Evolutionary conservation across 2,797 vertebrate genomes (phyloP).

Genomic region (Erithacus rubecula): DNA sequence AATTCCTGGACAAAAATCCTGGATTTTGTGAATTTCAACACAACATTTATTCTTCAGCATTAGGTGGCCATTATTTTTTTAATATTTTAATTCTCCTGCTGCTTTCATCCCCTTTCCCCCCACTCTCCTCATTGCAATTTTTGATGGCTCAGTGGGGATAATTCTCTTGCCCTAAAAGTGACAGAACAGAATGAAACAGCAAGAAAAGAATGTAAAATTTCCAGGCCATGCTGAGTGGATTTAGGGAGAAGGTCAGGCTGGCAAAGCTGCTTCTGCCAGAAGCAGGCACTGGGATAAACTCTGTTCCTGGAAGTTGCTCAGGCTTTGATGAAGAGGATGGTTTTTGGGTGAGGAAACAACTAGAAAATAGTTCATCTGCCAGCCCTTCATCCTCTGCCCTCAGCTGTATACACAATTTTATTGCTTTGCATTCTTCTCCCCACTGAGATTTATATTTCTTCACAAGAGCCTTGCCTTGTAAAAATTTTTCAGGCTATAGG

Average conservation of each 20-base stretch:
- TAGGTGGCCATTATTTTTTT: rapidly evolving
- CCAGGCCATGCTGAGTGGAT: not conserved
- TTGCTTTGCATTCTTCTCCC: not conserved
- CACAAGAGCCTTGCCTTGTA: not conserved
- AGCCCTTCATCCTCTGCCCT: not conserved
- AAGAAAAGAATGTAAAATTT: not conserved
- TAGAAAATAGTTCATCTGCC: not conserved
- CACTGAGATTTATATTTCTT: not conserved
- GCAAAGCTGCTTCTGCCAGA: not conserved
- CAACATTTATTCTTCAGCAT: not conserved
- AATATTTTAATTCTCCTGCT: not conserved
- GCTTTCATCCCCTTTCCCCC: rapidly evolving
- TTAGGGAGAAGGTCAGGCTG: not conserved
- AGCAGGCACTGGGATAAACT: not conserved
- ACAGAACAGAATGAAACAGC: not conserved
- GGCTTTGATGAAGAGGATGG: not conserved
- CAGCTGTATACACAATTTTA: not conserved
- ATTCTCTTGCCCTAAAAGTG: not conserved
- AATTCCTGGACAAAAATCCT: not conserved
- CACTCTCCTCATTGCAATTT: rapidly evolving
- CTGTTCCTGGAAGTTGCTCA: not conserved
- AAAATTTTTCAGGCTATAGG: not conserved
- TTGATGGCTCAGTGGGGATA: not conserved
- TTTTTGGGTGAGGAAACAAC: constrained; percentile 17
- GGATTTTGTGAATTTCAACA: not conserved